phyloP scores from a whole-genome alignment of 2,113 vertebrate species.

The Psittacus erithacus region DNA sequence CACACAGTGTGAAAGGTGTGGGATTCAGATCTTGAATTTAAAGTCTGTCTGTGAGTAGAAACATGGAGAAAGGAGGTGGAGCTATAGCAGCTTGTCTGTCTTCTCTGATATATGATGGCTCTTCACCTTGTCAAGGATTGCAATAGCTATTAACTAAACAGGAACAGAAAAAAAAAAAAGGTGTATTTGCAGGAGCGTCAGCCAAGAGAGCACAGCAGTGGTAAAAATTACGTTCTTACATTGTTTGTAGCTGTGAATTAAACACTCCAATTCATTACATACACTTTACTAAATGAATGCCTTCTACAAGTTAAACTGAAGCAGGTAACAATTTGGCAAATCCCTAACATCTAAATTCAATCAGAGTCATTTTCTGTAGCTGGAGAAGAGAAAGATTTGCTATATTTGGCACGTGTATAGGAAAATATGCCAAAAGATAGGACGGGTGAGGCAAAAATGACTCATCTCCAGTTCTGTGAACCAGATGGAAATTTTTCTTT shows the following conservation, averaged over 20 bases:
- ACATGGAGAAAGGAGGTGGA: not conserved
- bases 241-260: not conserved
- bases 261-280: not conserved
- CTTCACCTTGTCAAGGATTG: not conserved
- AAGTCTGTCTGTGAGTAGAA: not conserved
- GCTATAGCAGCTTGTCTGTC: not conserved
- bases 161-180: not conserved
- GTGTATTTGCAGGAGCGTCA: not conserved
- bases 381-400: not conserved
- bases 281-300: not conserved
- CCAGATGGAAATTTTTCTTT: slow-evolving; percentile 35
- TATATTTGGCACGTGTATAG: not conserved
- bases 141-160: not conserved
- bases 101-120: not conserved
- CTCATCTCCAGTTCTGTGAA: slow-evolving; percentile 28
- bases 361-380: not conserved
- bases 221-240: not conserved
- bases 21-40: not conserved
- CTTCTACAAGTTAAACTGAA: not conserved
- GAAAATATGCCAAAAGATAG: slow-evolving; percentile 50
- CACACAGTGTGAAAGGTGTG: not conserved
- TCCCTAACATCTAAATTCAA: not conserved
- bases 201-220: not conserved
- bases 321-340: not conserved
- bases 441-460: slow-evolving; percentile 37